Evolutionary conservation across 2,888 invertebrate genomes (phyloP), one percentile per base, ranked within the genome.

Genomic region (Resseliella maxima): DNA sequence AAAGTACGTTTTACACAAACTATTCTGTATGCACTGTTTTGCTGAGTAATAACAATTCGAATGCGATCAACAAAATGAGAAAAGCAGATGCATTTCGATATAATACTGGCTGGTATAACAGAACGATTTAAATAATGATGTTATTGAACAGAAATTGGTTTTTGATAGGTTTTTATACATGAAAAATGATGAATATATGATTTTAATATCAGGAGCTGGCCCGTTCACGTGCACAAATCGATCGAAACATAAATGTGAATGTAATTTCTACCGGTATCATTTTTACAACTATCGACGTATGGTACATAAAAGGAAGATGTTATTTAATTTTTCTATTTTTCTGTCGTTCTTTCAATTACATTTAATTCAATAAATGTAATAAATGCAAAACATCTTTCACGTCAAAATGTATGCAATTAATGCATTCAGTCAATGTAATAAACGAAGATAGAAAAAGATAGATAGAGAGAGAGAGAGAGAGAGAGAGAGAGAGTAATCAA

Each of bases 251-350:
- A 72, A 72, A 72, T 27, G 15, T 27, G 24, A 24, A 24, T 59
- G 12, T 2, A 59, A 72, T 12, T 31, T 72, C 72, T 72, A 72
- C 2, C 72, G 72, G 72, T n/a, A 31, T 72, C 59, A 59, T 59
- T n/a, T n/a, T 59, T 59, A 59, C 72, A 31, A 72, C 72, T 27
- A 35, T 72, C 72, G 72, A 72, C 72, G 12, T 72, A 72, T 72
- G 27, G 15, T 72, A 72, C 35, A n/a, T n/a, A 72, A 72, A 72
- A 31, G 72, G 72, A 50, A 18, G 59, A 72, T 72, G 31, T 72
- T 72, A 15, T 2, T 72, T 59, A 8, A n/a, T 59, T 59, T 2
- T 59, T n/a, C 12, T n/a, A 24, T 59, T 59, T 59, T 6, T 24
- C 0, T n/a, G 10, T 59, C 21, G 2, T 18, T 50, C 15, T 50